A percentile compares a stretch with the other conserved stretches of the same genome.
Evolutionary conservation across 2,113 vertebrate species (phyloP).

Genomic region (Nothocercus nigrocapillus): DNA sequence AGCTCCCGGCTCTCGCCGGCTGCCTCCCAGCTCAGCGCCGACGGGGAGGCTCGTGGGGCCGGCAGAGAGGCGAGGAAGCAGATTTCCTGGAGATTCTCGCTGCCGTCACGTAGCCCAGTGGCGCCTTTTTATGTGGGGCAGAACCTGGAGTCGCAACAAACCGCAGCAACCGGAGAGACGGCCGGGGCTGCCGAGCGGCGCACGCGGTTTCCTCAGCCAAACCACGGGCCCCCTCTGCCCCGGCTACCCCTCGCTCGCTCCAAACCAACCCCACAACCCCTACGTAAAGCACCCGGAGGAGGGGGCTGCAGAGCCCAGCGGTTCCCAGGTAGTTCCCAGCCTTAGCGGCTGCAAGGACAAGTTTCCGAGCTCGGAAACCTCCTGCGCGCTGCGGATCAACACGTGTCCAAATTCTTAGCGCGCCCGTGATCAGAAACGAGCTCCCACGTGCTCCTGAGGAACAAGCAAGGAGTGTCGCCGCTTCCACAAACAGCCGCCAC

Average conservation of each 20-base stretch:
- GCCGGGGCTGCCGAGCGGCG: neutral
- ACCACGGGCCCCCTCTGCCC: neutral
- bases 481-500: constrained; percentile 3
- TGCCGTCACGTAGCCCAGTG: neutral
- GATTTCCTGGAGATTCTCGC: neutral
- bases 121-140: neutral
- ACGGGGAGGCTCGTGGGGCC: neutral
- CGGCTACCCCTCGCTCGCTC: neutral
- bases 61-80: neutral
- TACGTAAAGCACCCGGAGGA: neutral
- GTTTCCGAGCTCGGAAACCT: neutral
- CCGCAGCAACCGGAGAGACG: neutral
- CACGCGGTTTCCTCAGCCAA: neutral
- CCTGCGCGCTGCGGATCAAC: rapidly evolving
- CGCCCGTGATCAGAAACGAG: neutral
- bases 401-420: neutral
- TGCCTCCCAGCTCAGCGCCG: neutral
- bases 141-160: neutral
- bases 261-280: neutral
- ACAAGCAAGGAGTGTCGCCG: neutral
- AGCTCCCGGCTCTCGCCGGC: constrained; percentile 13
- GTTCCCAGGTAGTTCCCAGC: neutral
- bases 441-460: neutral
- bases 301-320: rapidly evolving
- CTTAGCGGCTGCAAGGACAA: neutral